Evolutionary conservation across 2,888 invertebrate species (phyloP).

Genomic region (Leptinotarsa peninsularis): DNA sequence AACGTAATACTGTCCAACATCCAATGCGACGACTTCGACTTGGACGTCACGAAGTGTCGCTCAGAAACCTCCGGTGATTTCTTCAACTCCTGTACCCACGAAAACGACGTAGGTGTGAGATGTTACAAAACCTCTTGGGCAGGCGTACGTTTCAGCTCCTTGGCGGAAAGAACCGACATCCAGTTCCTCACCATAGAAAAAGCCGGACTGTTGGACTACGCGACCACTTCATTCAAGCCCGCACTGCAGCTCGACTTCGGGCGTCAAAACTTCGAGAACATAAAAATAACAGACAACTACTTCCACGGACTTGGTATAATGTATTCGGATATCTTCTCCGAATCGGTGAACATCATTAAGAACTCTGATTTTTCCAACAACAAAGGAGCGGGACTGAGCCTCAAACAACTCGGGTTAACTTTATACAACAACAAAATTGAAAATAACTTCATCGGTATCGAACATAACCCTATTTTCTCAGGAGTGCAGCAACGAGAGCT

Average conservation of each 20-base stretch:
- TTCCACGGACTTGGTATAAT: constrained; percentile 94
- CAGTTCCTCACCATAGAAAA: constrained; percentile 90
- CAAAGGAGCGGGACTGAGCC: constrained; percentile 88
- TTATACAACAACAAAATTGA: constrained; percentile 83
- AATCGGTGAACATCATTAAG: constrained; percentile 83
- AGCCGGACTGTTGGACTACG: constrained; percentile 94
- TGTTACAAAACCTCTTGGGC: constrained; percentile 96
- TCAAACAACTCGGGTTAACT: constrained; percentile 88
- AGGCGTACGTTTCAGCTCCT: constrained; percentile 88
- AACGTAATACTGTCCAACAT: constrained; percentile 87
- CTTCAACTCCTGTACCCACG: constrained; percentile 89
- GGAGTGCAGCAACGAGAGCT: constrained; percentile 89
- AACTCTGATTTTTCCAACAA: constrained; percentile 89
- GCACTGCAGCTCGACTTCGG: constrained; percentile 91
- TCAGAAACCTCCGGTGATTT: constrained; percentile 82
- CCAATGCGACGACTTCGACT: constrained; percentile 89
- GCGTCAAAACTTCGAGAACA: constrained; percentile 84
- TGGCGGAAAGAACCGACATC: constrained; percentile 87
- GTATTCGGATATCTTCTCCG: constrained; percentile 93
- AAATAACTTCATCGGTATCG: constrained; percentile 90
- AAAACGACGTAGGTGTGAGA: constrained; percentile 88
- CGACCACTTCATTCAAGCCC: constrained; percentile 87
- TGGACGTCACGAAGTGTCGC: constrained; percentile 88
- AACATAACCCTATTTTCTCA: constrained; percentile 90
- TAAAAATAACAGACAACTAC: constrained; percentile 85